Conservation (phyloP, 2,888 invertebrate genomes). For the Agriopis leucophaearia region DNA sequence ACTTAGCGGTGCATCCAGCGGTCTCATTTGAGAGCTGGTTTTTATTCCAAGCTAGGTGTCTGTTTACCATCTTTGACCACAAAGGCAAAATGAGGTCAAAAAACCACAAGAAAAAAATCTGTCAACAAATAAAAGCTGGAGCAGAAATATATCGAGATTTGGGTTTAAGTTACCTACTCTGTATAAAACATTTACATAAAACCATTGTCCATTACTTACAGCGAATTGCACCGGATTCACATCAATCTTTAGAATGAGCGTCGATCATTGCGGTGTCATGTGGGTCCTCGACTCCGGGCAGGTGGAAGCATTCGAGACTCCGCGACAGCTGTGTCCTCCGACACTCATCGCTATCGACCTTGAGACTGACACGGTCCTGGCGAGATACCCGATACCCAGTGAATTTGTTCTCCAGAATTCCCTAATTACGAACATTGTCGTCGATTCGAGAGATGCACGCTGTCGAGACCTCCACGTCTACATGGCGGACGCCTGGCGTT, state of each 20-base stretch:
- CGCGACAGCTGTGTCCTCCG: slow-evolving; percentile 90
- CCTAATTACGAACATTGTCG: slow-evolving; percentile 89
- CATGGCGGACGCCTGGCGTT: slow-evolving; percentile 90
- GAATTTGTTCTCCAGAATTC: slow-evolving; percentile 89
- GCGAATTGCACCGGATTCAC: slow-evolving; percentile 88
- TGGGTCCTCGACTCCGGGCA: slow-evolving; percentile 94
- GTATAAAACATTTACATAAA: background rate
- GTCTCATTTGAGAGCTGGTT: too few relatives aligned
- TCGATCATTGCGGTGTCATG: slow-evolving; percentile 91
- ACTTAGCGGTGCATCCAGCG: too few relatives aligned
- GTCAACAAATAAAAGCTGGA: too few relatives aligned
- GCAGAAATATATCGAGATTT: background rate
- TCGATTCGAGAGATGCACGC: slow-evolving; percentile 87
- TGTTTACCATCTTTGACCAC: too few relatives aligned
- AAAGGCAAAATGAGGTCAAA: too few relatives aligned
- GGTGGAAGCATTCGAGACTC: slow-evolving; percentile 88
- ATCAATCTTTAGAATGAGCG: slow-evolving; percentile 92
- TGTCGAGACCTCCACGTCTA: slow-evolving; percentile 89
- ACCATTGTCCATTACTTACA: slow-evolving; percentile 45
- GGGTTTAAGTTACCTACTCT: background rate
- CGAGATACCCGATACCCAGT: slow-evolving; percentile 88
- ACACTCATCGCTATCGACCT: slow-evolving; percentile 91
- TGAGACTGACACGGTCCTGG: slow-evolving; percentile 87
- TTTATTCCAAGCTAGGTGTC: too few relatives aligned
- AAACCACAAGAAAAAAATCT: too few relatives aligned